Base-by-base conservation (phyloP, 2,888 invertebrate species). In the Drosophila recens region DNA sequence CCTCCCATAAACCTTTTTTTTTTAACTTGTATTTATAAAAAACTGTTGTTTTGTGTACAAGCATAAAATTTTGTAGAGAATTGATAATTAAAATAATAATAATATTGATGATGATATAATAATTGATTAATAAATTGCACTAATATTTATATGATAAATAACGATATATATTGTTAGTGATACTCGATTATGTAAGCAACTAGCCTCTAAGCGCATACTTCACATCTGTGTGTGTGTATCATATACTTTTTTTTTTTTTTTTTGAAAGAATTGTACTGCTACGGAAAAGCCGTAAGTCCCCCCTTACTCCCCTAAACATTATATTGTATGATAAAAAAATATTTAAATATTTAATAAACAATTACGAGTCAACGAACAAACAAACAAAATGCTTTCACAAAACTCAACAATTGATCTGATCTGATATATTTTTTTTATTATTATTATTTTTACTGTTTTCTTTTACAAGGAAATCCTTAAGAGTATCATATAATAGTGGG, bases 121-220 rank as follows among this genome's bases (percentile, higher is more conserved):
- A 66, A 69, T 33, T 49, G 30, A 63, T 67, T 72, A 63, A 72
- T 75, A 67, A 59, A 79, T 65, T 46, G 45, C 56, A 63, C 38
- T 63, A 54, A 72, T 62, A 74, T 23, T 23, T 23, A 4, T 62
- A 74, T 65, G 33, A 67, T 68, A 88, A 83, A 67, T 67, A 88
- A 83, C 86, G 77, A 72, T 82, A 88, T 70, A 86, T 82, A 82
- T 80, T 82, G 83, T 84, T 82, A 85, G 85, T 85, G 89, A 85
- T 85, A 85, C 87, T 85, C 80, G 80, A 72, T 84, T 84, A 69
- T 89, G 71, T 87, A 89, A 87, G 87, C 73, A 62, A 49, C 36
- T 82, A 86, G 75, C 66, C 58, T 58, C 62, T 85, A 83, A 87
- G 83, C 82, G 78, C 82, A 79, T 65, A 70, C 64, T 75, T 66